A percentile compares a stretch with the other conserved stretches of the same genome.
Conservation (phyloP, 2,797 vertebrate species). For the Syngnathus rostellatus region DNA sequence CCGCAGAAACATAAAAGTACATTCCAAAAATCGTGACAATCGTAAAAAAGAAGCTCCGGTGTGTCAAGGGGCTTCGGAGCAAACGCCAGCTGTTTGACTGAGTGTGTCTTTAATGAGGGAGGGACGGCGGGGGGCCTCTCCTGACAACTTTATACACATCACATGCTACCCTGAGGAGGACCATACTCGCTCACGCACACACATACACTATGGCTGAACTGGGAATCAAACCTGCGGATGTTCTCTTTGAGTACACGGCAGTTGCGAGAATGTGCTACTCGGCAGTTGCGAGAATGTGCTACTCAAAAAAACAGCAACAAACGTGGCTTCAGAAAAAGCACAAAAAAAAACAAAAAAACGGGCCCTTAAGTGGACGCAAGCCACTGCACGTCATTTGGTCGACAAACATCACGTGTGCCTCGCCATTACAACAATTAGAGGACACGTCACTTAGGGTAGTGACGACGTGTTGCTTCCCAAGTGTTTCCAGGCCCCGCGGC, state of each 20-base stretch:
- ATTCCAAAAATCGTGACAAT: slow-evolving; percentile 66
- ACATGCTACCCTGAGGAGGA: slow-evolving; percentile 69
- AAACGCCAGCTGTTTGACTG: slow-evolving; percentile 17
- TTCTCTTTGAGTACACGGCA: not conserved
- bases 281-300: not conserved
- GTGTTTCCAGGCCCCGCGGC: not conserved
- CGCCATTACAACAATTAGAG: slow-evolving; percentile 46
- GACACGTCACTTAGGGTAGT: slow-evolving; percentile 23
- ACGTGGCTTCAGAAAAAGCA: not conserved
- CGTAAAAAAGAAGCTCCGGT: slow-evolving; percentile 45
- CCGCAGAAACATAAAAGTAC: slow-evolving; percentile 44
- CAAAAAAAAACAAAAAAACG: not conserved
- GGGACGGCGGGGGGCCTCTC: slow-evolving; percentile 25
- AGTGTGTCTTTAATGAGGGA: slow-evolving; percentile 17
- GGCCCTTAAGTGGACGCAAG: not conserved
- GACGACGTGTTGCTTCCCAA: not conserved
- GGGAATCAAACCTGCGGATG: slow-evolving; percentile 30
- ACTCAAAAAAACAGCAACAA: not conserved
- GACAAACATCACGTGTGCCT: slow-evolving; percentile 15
- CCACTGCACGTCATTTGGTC: not conserved
- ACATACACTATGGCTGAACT: slow-evolving; percentile 62
- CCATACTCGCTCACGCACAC: slow-evolving; percentile 12
- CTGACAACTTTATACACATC: slow-evolving; percentile 40
- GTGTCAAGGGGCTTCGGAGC: slow-evolving; percentile 15
- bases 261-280: not conserved